Base-by-base conservation (phyloP, 2,797 vertebrate genomes). In the Fratercula arctica region DNA sequence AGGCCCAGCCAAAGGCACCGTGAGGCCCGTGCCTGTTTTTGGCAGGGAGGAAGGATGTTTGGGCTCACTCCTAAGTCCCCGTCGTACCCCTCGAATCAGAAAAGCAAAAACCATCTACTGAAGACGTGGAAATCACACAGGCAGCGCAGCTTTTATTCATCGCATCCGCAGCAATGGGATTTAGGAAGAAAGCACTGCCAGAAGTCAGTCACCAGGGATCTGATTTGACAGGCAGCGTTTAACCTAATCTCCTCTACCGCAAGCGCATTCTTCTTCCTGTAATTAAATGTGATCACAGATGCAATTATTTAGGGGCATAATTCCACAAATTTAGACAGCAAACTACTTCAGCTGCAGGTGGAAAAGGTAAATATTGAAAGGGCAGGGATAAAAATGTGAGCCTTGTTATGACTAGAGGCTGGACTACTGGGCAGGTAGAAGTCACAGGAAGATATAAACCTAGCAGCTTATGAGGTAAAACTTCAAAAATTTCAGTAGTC, bases 251-350 rank as follows among this genome's bases (percentile, higher is more conserved):
- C 75, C 80, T 90, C 94, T 91, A 74, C 69, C 7, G 9, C 0
- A 0, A 95, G 81, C 8, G 1, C 35, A 21, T 48, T 92, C 89
- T 82, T 89, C 82, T 78, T 96, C 87, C 76, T 87, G 87, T 66
- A 96, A 95, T 96, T 94, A 96, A 85, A 89, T 81, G 89, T 87
- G 78, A 96, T 92, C 93, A 88, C 66, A 90, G 90, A 95, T 66
- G 68, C 66, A 91, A 83, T 92, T 91, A 90, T 93, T 93, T 81
- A 92, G 79, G 78, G 85, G 39, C 33, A 63, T 89, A 93, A 96
- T 95, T 96, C 89, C 89, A 87, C 78, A 66, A 87, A 75, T 89
- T 96, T 82, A 83, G 72, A 81, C 73, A 89, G 50, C 61, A 66
- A 92, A 80, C 43, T 69, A 77, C 29, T 95, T 69, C 82, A 89